Conservation (phyloP, 2,888 invertebrate species). For the Horisme vitalbata region DNA sequence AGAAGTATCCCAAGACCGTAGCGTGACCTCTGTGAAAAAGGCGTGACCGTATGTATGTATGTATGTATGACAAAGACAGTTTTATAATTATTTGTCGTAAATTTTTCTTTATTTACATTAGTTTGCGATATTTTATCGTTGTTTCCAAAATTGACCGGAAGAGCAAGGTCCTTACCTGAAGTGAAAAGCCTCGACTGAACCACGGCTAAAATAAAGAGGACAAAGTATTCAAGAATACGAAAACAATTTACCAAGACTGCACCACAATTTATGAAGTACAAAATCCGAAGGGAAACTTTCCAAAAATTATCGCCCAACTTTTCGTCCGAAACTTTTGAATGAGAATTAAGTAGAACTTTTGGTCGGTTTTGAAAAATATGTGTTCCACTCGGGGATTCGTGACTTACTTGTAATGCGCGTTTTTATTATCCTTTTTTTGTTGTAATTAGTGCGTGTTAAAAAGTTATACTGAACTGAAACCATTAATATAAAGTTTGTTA, state of each 20-base stretch:
- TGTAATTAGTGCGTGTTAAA: neutral
- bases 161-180: too few species aligned
- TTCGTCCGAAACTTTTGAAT: slow-evolving; percentile 43
- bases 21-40: too few species aligned
- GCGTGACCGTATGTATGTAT: too few species aligned
- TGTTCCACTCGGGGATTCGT: slow-evolving; percentile 6
- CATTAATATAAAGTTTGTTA: neutral
- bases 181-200: too few species aligned
- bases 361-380: slow-evolving; percentile 43
- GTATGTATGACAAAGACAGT: too few species aligned
- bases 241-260: slow-evolving; percentile 35
- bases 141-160: too few species aligned
- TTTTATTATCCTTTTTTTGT: neutral
- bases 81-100: too few species aligned
- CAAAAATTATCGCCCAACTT: slow-evolving; percentile 58
- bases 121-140: too few species aligned
- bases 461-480: neutral
- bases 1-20: too few species aligned
- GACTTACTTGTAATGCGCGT: slow-evolving; percentile 2
- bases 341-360: slow-evolving; percentile 48
- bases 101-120: too few species aligned
- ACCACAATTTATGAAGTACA: slow-evolving; percentile 46
- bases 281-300: slow-evolving; percentile 46
- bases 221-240: slow-evolving; percentile 13
- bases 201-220: too few species aligned